Conservation (phyloP, 1,140 invertebrate genomes). For the Trichonephila clavata region DNA sequence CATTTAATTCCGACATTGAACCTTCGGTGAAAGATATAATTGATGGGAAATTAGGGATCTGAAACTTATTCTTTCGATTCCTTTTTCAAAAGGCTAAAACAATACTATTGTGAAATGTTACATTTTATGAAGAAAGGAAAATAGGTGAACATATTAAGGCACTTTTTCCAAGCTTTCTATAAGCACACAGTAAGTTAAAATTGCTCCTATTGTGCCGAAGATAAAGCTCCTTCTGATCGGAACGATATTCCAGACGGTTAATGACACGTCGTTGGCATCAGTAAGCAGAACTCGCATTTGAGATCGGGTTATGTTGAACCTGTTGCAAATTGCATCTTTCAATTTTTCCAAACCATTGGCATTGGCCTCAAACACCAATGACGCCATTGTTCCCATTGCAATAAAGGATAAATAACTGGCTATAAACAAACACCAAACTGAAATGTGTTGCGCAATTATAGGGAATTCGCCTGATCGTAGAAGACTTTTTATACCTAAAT, state of each 20-base stretch:
- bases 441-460: not conserved
- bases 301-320: too few relatives aligned
- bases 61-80: too few relatives aligned
- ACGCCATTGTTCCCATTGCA: not conserved
- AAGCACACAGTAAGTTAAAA: constrained; percentile 29
- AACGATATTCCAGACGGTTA: constrained; percentile 34
- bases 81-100: too few relatives aligned
- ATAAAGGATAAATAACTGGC: not conserved
- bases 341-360: not conserved
- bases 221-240: constrained; percentile 24
- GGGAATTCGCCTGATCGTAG: not conserved
- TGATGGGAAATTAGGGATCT: too few relatives aligned
- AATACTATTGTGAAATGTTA: too few relatives aligned
- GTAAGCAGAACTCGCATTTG: not conserved
- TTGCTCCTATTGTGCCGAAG: not conserved
- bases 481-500: not conserved
- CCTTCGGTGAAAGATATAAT: too few relatives aligned
- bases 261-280: not conserved
- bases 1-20: too few relatives aligned
- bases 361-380: not conserved
- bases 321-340: not conserved
- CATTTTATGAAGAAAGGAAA: too few relatives aligned
- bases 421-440: not conserved
- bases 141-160: too few relatives aligned
- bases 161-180: not conserved